Evolutionary conservation across 2,113 vertebrate genomes (phyloP).

Genomic region (Micromys minutus): DNA sequence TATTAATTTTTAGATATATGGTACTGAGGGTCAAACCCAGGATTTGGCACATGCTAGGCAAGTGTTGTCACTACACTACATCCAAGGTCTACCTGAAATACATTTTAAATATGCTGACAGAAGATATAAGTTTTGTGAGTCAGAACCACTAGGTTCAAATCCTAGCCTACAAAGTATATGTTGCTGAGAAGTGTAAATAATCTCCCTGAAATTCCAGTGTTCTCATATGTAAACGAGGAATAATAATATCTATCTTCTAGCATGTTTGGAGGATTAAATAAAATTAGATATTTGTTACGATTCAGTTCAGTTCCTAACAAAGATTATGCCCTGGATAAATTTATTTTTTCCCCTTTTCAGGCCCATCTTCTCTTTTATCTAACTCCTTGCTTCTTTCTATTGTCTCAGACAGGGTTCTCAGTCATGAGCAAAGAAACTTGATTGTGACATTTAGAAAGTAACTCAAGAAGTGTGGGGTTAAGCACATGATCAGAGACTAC

Average conservation of each 20-base stretch:
- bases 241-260: neutral
- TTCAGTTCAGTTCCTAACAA: neutral
- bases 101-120: neutral
- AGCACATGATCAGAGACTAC: neutral
- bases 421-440: neutral
- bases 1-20: neutral
- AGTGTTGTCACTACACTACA: neutral
- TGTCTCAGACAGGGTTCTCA: neutral
- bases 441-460: neutral
- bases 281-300: neutral
- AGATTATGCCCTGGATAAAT: neutral
- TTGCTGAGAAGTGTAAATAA: neutral
- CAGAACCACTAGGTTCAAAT: neutral
- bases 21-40: neutral
- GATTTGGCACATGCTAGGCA: neutral
- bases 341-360: neutral
- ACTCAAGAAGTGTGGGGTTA: neutral
- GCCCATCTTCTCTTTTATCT: neutral
- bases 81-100: neutral
- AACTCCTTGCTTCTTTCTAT: neutral
- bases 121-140: neutral
- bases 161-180: neutral
- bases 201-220: neutral
- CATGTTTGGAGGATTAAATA: neutral
- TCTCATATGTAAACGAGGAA: neutral